phyloP scores from a whole-genome alignment of 2,113 vertebrate species.

The Propithecus coquereli region DNA sequence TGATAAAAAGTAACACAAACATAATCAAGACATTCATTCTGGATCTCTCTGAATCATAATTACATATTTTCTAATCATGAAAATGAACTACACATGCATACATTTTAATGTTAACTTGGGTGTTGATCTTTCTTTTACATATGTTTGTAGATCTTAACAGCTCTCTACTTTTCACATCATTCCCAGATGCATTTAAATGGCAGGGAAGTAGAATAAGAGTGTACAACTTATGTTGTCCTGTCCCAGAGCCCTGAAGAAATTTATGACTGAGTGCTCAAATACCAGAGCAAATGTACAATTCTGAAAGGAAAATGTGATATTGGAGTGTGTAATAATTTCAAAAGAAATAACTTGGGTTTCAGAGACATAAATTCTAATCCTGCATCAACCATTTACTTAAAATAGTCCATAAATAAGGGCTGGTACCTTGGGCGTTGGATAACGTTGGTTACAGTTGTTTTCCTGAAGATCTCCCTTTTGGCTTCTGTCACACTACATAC shows the following conservation, averaged over 20 bases:
- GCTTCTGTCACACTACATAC: neutral
- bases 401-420: neutral
- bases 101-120: neutral
- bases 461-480: neutral
- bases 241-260: neutral
- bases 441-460: neutral
- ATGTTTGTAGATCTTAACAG: neutral
- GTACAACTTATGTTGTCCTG: neutral
- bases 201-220: neutral
- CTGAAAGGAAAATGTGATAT: neutral
- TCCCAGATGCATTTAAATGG: neutral
- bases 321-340: neutral
- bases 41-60: constrained; percentile 26
- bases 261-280: neutral
- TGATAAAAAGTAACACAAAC: constrained; percentile 42
- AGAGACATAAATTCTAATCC: neutral
- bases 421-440: neutral
- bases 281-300: neutral
- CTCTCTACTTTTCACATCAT: neutral
- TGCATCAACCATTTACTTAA: neutral
- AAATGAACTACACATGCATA: constrained; percentile 25
- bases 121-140: neutral
- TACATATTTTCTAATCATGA: constrained; percentile 21
- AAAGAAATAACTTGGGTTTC: neutral
- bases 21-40: constrained; percentile 57